Percentiles rank a stretch among this genome's conserved stretches.
phyloP scores from a whole-genome alignment of 2,888 invertebrate genomes.

The Cryptophagus acutangulus region DNA sequence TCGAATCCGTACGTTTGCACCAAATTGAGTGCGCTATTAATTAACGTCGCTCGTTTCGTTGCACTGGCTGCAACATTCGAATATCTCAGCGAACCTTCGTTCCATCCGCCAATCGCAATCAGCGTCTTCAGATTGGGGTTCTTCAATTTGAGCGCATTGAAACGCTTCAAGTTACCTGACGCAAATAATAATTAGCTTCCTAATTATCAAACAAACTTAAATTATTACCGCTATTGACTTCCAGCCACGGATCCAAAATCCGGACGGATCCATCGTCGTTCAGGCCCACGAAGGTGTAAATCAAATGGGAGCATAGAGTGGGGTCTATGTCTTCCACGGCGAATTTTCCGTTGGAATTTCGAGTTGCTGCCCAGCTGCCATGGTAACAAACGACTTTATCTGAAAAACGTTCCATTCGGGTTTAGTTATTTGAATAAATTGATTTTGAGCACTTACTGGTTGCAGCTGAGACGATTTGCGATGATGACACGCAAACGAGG shows the following conservation, averaged over 20 bases:
- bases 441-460: slow-evolving; percentile 15
- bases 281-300: slow-evolving; percentile 65
- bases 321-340: slow-evolving; percentile 63
- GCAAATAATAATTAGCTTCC: background rate
- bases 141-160: slow-evolving; percentile 52
- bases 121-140: slow-evolving; percentile 55
- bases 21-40: slow-evolving; percentile 52
- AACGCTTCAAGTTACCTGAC: slow-evolving; percentile 51
- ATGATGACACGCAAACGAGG: too few species aligned
- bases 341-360: slow-evolving; percentile 60
- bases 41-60: slow-evolving; percentile 51
- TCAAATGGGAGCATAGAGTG: slow-evolving; percentile 66
- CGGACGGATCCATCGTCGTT: slow-evolving; percentile 11
- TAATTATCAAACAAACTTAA: background rate
- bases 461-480: slow-evolving; percentile 18
- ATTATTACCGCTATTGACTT: slow-evolving; percentile 18
- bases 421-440: too few species aligned
- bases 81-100: slow-evolving; percentile 51
- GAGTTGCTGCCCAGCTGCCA: slow-evolving; percentile 71
- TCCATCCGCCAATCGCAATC: slow-evolving; percentile 68
- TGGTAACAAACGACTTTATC: slow-evolving; percentile 69
- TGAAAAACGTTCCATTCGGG: too few species aligned
- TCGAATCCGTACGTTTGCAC: slow-evolving; percentile 58
- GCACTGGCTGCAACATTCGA: slow-evolving; percentile 49
- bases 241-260: slow-evolving; percentile 19